Evolutionary conservation across 2,888 invertebrate species (phyloP), one percentile per base, ranked within the genome.

Genomic region (Dryadula phaetusa): DNA sequence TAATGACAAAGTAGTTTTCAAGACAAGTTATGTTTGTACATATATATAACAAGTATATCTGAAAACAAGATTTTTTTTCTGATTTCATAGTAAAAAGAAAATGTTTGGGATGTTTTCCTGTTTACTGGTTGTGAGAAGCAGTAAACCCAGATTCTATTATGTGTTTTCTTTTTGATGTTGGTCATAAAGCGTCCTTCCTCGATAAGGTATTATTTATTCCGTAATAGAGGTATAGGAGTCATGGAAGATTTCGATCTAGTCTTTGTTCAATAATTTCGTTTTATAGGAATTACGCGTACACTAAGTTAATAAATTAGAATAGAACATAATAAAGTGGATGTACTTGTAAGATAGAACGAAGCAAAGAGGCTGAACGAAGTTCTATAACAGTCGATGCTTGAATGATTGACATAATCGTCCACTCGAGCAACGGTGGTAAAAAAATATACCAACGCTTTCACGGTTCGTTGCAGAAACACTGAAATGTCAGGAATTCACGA

Each of bases 141-240:
- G 58, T 64, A 82, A 85, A 84, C 77, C 78, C 77, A 79, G 80
- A 85, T 83, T 83, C 83, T 82, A 80, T 83, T 84, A 83, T 80
- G 77, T 80, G 75, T 77, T 79, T 80, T 75, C 77, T 79, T 83
- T 79, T 79, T 79, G 82, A 82, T 82, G 83, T 82, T 78, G 82
- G 80, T 80, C 82, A 84, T 83, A 85, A 84, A 86, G 80, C 81
- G 79, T 60, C 66, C 52, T 49, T 74, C 75, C 77, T 77, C 81
- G 84, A 84, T 85, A 82, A 85, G 84, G 77, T 80, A 80, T 75
- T 76, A 58, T 58, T 25, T 58, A 71, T 76, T 76, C 53, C 79
- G 78, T 80, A 73, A n/a, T 25, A 18, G 25, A 22, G 1, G 44
- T 37, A 68, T 70, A 71, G 61, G 69, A 69, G 7, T 56, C 28